phyloP scores from a whole-genome alignment of 2,113 vertebrate genomes.

The Chaetops frenatus region DNA sequence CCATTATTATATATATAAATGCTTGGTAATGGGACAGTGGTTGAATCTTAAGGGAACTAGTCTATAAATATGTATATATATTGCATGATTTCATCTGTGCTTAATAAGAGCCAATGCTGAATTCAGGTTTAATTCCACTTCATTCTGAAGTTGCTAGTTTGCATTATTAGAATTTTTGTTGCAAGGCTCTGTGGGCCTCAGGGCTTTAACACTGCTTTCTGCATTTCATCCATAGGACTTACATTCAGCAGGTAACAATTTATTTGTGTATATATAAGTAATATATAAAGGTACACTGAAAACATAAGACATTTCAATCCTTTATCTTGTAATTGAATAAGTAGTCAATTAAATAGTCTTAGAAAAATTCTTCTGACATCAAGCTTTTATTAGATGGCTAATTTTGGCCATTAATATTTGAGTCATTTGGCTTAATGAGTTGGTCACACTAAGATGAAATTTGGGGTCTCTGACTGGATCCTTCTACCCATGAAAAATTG shows the following conservation, averaged over 20 bases:
- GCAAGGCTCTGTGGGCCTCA: not conserved
- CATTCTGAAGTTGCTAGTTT: not conserved
- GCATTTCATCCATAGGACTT: not conserved
- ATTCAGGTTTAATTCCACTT: not conserved
- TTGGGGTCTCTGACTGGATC: not conserved
- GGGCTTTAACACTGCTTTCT: not conserved
- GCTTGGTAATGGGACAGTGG: not conserved
- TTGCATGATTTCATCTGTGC: not conserved
- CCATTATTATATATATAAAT: not conserved
- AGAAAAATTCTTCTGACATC: not conserved
- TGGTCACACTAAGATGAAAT: not conserved
- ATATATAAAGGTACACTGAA: not conserved
- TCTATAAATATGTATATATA: not conserved
- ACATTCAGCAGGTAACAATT: not conserved
- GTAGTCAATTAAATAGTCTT: not conserved
- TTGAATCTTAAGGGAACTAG: not conserved
- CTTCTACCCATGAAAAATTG: not conserved
- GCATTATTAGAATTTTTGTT: not conserved
- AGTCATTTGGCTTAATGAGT: not conserved
- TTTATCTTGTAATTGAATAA: not conserved
- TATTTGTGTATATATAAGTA: not conserved
- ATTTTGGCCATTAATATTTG: not conserved
- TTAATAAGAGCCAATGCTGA: not conserved
- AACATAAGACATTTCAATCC: not conserved
- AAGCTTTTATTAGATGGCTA: not conserved